Percentiles rank a stretch among this genome's conserved stretches.
These are phyloP conservation scores for Tribolium castaneum DNA, from an alignment of 1,140 invertebrate species.

Conservation along the genomic window DNA sequence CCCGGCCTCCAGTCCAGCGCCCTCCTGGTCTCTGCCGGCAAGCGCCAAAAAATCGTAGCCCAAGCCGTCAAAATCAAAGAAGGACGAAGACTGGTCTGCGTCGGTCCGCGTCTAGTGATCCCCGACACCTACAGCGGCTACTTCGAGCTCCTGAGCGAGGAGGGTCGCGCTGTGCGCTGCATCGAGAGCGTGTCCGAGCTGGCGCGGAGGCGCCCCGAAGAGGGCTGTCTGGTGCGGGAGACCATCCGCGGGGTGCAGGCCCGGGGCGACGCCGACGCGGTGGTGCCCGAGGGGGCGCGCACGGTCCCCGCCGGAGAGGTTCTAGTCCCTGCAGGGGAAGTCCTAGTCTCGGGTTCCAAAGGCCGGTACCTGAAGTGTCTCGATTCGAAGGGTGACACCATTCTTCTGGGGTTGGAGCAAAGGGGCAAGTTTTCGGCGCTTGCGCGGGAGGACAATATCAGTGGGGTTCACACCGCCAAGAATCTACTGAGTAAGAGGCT, in stretches of 20 bases:
- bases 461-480: conserved; percentile 88
- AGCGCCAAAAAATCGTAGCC: conserved; percentile 85
- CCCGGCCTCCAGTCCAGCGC: conserved; percentile 86
- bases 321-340: conserved; percentile 71
- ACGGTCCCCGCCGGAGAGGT: conserved; percentile 80
- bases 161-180: conserved; percentile 87
- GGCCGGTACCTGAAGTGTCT: conserved; percentile 87
- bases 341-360: conserved; percentile 77
- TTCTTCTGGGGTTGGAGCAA: conserved; percentile 86
- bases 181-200: conserved; percentile 90
- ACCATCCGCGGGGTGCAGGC: conserved; percentile 84
- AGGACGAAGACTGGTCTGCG: conserved; percentile 77
- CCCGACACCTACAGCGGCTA: conserved; percentile 91
- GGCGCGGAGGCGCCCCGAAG: conserved; percentile 78
- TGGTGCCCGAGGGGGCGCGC: conserved; percentile 78
- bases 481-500: conserved; percentile 88
- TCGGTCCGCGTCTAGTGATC: conserved; percentile 86
- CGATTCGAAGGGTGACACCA: conserved; percentile 84
- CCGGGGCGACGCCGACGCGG: conserved; percentile 72
- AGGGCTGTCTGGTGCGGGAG: conserved; percentile 86
- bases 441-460: conserved; percentile 91
- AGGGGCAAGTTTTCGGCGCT: conserved; percentile 90
- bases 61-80: conserved; percentile 94
- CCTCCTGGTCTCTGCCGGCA: conserved; percentile 84
- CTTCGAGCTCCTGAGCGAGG: conserved; percentile 94